Conservation (phyloP, 30 jellyfish, hydroid and myxozoan genomes). For the Phacellophora camtschatica region DNA sequence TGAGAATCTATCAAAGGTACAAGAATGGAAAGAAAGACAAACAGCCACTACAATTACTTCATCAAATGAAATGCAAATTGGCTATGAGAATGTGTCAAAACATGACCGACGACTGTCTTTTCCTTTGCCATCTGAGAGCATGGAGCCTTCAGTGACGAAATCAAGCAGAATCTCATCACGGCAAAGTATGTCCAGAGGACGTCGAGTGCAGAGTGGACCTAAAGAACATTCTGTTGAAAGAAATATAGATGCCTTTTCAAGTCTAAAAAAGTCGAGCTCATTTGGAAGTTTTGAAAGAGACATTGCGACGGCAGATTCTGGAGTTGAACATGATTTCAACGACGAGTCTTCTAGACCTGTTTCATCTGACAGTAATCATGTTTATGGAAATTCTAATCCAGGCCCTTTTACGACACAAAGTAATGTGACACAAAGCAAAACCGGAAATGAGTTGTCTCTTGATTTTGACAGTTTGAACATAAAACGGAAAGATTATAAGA, state of each 20-base stretch:
- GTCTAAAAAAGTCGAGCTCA: conserved; percentile 46
- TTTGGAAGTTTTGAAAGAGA: conserved; percentile 32
- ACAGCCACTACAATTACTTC: neutral
- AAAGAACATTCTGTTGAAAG: conserved; percentile 70
- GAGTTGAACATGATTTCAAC: conserved; percentile 1
- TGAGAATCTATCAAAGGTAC: neutral
- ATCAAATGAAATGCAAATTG: neutral
- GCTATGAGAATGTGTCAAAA: neutral
- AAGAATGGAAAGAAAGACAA: neutral
- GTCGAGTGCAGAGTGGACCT: conserved; percentile 93
- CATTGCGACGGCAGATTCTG: conserved; percentile 30
- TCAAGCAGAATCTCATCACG: neutral
- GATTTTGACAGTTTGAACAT: neutral
- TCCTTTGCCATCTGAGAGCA: conserved; percentile 49
- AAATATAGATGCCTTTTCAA: neutral
- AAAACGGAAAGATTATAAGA: neutral
- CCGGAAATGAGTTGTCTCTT: neutral
- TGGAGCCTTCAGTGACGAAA: conserved; percentile 53
- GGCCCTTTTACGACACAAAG: neutral
- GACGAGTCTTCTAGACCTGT: neutral
- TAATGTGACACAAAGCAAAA: neutral
- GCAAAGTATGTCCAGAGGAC: neutral
- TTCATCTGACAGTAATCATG: neutral
- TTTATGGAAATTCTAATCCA: neutral
- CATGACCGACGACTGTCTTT: neutral